A percentile compares a stretch with the other conserved stretches of the same genome.
Evolutionary conservation across 2,113 vertebrate genomes (phyloP).

Genomic region (Pelodiscus sinensis): DNA sequence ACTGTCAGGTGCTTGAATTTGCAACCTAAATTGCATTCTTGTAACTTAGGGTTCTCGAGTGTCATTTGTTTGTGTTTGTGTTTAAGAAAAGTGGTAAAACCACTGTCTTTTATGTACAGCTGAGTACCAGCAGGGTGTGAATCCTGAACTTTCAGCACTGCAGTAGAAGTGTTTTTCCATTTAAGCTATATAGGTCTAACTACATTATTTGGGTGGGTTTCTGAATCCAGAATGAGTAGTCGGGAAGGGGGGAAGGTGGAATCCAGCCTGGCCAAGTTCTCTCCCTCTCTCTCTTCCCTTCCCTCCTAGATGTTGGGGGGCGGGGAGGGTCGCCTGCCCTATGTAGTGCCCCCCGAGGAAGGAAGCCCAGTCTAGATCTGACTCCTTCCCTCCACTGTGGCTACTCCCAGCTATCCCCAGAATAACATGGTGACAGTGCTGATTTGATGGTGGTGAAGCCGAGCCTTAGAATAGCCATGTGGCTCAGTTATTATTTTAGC

Average conservation of each 20-base stretch:
- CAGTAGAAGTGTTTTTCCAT: background rate
- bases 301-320: background rate
- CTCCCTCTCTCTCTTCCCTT: background rate
- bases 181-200: background rate
- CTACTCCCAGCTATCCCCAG: background rate
- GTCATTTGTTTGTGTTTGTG: background rate
- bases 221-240: background rate
- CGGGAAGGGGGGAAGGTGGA: too few species aligned
- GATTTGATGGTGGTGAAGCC: background rate
- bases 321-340: background rate
- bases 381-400: background rate
- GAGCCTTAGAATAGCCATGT: background rate
- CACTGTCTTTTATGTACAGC: background rate
- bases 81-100: background rate
- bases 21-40: background rate
- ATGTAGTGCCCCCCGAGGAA: background rate
- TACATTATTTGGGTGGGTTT: background rate
- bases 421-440: background rate
- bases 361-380: background rate
- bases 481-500: background rate
- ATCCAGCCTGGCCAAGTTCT: background rate
- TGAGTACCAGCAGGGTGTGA: background rate
- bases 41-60: background rate
- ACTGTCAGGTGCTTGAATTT: background rate
- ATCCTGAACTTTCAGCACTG: background rate